These are phyloP conservation scores for Liposcelis brunnea DNA, from an alignment of 2,888 invertebrate genomes.

Conservation along the genomic window DNA sequence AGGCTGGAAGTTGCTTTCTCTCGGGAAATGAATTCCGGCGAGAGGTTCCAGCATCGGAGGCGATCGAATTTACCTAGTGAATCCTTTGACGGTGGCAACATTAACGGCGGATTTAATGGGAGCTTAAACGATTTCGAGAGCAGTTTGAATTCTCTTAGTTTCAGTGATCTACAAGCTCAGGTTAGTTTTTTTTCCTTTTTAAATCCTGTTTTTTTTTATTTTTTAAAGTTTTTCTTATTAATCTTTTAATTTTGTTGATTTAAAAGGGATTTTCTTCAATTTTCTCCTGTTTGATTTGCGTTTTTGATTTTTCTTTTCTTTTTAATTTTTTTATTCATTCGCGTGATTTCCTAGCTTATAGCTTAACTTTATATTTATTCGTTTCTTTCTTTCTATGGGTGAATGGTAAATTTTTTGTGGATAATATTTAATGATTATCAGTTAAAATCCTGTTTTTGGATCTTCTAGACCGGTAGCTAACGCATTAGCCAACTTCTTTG, in stretches of 20 bases:
- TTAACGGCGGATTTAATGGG: conserved; percentile 4
- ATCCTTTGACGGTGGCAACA: conserved; percentile 26
- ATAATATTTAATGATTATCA: too few species aligned
- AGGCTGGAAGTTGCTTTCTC: conserved; percentile 30
- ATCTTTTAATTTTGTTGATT: conserved; percentile 17
- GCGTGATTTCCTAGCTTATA: too few species aligned
- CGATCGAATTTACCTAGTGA: conserved; percentile 16
- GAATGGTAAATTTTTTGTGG: too few species aligned
- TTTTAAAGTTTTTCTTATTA: conserved; percentile 16
- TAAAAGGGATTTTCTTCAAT: too few species aligned
- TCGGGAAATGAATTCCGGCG: conserved; percentile 23
- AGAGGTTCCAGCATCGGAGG: background rate
- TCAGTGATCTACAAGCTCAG: conserved; percentile 9
- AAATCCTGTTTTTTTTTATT: conserved; percentile 16
- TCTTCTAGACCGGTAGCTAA: too few species aligned
- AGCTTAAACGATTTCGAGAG: conserved; percentile 4
- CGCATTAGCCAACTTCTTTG: too few species aligned
- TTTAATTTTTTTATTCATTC: conserved; percentile 10
- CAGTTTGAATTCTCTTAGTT: conserved; percentile 7
- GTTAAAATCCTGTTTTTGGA: too few species aligned
- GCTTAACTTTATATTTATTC: too few species aligned
- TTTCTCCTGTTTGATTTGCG: conserved; percentile 1
- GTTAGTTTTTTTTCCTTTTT: conserved; percentile 12
- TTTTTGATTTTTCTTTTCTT: conserved; percentile 10
- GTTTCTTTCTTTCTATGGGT: too few species aligned